Evolutionary conservation across 2,113 vertebrate genomes (phyloP), one percentile per base, ranked within the genome.

Genomic region (Cacatua alba): DNA sequence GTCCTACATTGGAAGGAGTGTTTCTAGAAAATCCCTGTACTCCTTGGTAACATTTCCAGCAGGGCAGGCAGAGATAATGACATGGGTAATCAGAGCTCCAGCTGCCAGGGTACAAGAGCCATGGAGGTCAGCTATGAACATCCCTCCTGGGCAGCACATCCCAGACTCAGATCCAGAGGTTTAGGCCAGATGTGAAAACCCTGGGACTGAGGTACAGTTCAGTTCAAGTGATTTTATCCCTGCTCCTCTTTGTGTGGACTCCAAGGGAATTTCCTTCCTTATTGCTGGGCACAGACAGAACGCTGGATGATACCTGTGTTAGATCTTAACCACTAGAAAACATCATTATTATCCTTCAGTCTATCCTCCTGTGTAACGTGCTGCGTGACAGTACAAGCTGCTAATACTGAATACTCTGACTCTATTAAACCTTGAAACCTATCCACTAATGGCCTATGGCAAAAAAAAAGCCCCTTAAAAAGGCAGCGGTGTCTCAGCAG

Each of bases 1-100:
- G 33, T 88, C 75, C 87, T 96, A 57, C 55, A 72, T 21, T 0
- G 37, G 69, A 85, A 93, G 29, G 44, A 96, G 29, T 33, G 26
- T 83, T 96, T 60, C 60, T 64, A 89, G 71, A 0, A 4, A 95
- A 74, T 82, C 55, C 82, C 82, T 0, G 1, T 28, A 75, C 49
- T 92, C 67, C 16, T 5, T 46, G 49, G 39, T 52, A 89, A 78
- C 80, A 83, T 60, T 95, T 94, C 70, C 80, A 94, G 41, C 41
- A 82, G 64, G 59, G 60, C 25, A 92, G 41, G 49, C 81, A 87
- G 92, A 53, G 64, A 93, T 94, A 92, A 92, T 76, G 85, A 89
- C 70, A 52, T 48, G 57, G 35, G 68, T 88, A 97, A 94, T 89
- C 89, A 90, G 53, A 80, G 64, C 41, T 83, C 33, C 11, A 17